Base-by-base conservation (phyloP, 2,888 invertebrate genomes). In the Eueremaeus valkanovi region DNA sequence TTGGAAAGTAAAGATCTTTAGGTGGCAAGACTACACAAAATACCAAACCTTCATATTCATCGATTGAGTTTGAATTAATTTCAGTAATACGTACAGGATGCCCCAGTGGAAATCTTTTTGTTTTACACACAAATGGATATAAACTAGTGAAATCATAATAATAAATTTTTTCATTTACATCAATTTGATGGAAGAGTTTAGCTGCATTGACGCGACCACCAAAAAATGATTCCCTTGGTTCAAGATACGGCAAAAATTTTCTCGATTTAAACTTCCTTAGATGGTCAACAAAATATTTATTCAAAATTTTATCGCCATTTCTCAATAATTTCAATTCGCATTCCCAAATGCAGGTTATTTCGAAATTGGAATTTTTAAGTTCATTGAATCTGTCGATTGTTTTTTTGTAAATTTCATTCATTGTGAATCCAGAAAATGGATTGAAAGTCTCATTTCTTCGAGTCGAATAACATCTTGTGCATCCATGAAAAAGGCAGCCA, bases 71-170 rank as follows among this genome's bases (percentile, higher is more conserved):
- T 79, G 81, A 66, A 80, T 77, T 75, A 78, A 73, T 9, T 16
- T 68, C 58, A 16, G 78, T 79, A 18, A 80, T 79, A 11, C 80
- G 75, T 31, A 77, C 27, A 0, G 79, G 79, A 61, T 81, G 80
- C 27, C 80, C 80, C 0, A 80, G 63, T 1, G 81, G 81, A 51
- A 79, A 81, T 0, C 61, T 31, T 11, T 77, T 72, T 63, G 78
- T 78, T 49, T 81, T 81, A 73, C 79, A 79, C 0, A 80, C 78
- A 42, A 75, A 81, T 0, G 81, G 81, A 73, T 82, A 82, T n/a
- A 81, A 40, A 3, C 77, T 77, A 0, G 78, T 79, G 27, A 81
- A 79, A 40, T 81, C 80, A 3, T 79, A 66, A 68, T 82, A 81
- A 13, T 76, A 75, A 9, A 81, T 80, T 66, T 77, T 66, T 73